A percentile compares a stretch with the other conserved stretches of the same genome.
Conservation (phyloP, 2,113 vertebrate genomes). For the Sturnus vulgaris region DNA sequence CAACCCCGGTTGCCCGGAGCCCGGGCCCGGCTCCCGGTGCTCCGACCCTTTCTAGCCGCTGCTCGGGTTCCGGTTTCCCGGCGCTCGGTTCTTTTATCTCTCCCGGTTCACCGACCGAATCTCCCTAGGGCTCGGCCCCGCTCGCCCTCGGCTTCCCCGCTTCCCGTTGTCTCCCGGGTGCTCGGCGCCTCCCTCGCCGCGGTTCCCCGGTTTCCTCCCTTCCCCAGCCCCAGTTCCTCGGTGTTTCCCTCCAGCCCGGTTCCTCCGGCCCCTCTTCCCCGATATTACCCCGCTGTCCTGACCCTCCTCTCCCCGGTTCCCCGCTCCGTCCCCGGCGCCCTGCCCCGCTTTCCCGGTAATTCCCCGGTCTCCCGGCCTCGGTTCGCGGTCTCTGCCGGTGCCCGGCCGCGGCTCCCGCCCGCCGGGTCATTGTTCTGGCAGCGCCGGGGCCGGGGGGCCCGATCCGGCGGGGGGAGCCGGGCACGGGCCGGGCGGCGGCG, state of each 20-base stretch:
- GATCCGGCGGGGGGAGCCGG: background rate
- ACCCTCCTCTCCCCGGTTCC: background rate
- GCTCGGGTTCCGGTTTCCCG: background rate
- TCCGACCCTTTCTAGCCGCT: background rate
- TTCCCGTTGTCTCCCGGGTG: background rate
- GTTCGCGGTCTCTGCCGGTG: background rate
- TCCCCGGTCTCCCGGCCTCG: background rate
- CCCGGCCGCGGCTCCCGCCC: background rate
- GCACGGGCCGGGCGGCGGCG: too few species aligned
- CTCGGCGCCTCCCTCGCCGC: background rate
- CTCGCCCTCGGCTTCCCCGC: background rate
- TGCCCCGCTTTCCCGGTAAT: background rate
- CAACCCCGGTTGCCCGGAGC: background rate
- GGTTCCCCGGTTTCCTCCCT: background rate
- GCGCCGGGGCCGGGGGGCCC: constrained; percentile 11
- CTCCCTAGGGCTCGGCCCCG: background rate
- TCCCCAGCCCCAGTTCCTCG: background rate
- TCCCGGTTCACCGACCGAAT: background rate
- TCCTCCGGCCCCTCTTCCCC: background rate
- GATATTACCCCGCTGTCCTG: background rate
- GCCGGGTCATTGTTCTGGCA: constrained; percentile 26
- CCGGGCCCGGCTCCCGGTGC: background rate
- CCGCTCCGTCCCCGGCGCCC: background rate
- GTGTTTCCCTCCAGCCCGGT: background rate
- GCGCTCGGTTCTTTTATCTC: background rate